Base-by-base conservation (phyloP, 2,113 vertebrate species). In the Andinoacara biseriatus region DNA sequence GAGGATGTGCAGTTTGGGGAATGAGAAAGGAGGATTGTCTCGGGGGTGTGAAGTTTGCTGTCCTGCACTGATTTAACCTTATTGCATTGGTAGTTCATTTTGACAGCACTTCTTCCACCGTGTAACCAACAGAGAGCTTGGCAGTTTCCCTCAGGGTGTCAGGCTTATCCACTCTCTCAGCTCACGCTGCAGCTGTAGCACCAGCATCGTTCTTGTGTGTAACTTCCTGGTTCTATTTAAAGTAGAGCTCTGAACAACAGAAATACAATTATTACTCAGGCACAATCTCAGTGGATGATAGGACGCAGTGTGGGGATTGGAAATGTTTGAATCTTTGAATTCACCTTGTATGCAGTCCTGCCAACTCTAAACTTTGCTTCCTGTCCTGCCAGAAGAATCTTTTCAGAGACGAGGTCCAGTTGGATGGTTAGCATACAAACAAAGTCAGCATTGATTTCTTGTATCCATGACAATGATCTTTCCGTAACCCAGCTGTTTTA, bases 261-360 rank as follows among this genome's bases (percentile, higher is more conserved):
- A 52, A 17, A 52, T 3, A 20, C 17, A 54, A 18, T 18, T 20
- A 7, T 20, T 20, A 52, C 49, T 7, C 18, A 52, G 49, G 46
- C 10, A 43, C 24, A 40, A 69, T 29, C 40, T 24, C 46, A n/a
- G 40, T 69, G 18, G 63, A 40, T 69, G 63, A 49, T 9, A 69
- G 40, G 63, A 29, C 1, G 63, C 24, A 49, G 40, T 49, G 18
- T 67, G 63, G 63, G 63, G 26, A 46, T 46, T 18, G 15, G 15
- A 40, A 29, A 69, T 69, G 40, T 69, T 49, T 69, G 24, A 69
- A 69, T 69, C 63, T 67, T 67, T 46, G 63, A 67, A 67, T 46
- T 67, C 40, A 69, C 63, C 63, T 69, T 29, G 40, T 67, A 46
- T 67, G 3, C 14, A 67, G 38, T 46, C 38, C 38, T 40, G 38